A percentile compares a stretch with the other conserved stretches of the same genome.
These are phyloP conservation scores for Subanguina moxae DNA, from an alignment of 1,140 invertebrate genomes.

Conservation along the genomic window DNA sequence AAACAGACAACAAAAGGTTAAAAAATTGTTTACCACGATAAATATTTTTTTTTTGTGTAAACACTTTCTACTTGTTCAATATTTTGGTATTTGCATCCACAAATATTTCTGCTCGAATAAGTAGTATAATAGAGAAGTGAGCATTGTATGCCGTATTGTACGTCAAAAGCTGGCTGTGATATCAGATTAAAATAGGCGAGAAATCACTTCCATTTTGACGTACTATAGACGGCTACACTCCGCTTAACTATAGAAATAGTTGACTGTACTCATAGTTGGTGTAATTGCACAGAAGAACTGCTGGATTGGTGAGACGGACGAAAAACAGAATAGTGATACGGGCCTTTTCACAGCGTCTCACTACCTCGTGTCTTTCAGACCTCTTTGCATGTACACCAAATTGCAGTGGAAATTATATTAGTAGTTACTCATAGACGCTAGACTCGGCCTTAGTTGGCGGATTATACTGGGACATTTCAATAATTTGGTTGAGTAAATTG, in stretches of 20 bases:
- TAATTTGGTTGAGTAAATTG: no score
- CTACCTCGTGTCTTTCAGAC: conserved; percentile 87
- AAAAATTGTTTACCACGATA: no score
- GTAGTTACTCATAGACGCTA: no score
- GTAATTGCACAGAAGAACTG: no score
- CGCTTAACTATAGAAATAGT: background rate
- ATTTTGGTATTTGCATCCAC: background rate
- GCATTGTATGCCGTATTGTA: conserved; percentile 14
- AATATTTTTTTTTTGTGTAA: background rate
- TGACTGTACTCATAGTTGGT: no score
- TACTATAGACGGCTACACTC: conserved; percentile 16
- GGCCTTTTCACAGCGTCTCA: conserved; percentile 71
- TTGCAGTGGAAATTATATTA: no score
- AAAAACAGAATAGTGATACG: conserved; percentile 92
- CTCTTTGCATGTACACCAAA: background rate
- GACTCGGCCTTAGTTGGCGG: no score
- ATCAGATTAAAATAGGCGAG: conserved; percentile 36
- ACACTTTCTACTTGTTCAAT: background rate
- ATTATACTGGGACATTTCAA: no score
- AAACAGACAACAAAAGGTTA: no score
- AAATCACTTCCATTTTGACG: conserved; percentile 42
- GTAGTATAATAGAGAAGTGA: background rate
- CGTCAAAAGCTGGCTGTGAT: conserved; percentile 44
- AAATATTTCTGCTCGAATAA: background rate
- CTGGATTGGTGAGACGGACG: conserved; percentile 62